These are phyloP conservation scores for Tetragonula carbonaria DNA, from an alignment of 2,888 invertebrate species.

Conservation along the genomic window DNA sequence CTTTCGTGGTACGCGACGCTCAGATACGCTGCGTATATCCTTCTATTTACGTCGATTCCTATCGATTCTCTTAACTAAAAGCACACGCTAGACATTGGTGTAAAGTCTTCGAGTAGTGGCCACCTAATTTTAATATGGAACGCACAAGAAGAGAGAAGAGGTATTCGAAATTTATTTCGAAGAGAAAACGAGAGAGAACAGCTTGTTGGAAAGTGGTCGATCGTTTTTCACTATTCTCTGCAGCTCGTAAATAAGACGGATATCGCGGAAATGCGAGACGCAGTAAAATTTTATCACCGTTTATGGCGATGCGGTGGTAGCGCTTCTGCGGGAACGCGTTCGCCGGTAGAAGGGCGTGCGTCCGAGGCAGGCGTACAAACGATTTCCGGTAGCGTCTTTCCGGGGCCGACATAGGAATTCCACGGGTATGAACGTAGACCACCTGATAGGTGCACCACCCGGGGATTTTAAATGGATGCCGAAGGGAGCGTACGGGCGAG, in stretches of 20 bases:
- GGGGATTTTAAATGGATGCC: constrained; percentile 72
- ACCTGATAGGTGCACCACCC: constrained; percentile 54
- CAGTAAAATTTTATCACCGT: constrained; percentile 28
- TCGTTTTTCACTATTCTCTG: neutral
- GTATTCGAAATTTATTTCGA: neutral
- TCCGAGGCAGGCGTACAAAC: constrained; percentile 45
- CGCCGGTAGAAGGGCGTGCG: constrained; percentile 1
- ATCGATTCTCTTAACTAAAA: neutral
- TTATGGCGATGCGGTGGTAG: neutral
- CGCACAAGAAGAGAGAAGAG: neutral
- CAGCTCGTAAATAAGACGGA: neutral
- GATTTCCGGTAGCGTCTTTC: constrained; percentile 61
- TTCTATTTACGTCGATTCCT: neutral
- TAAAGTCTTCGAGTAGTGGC: neutral
- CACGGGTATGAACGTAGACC: constrained; percentile 57
- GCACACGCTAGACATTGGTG: neutral
- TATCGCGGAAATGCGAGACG: neutral
- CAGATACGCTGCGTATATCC: neutral
- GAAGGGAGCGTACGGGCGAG: constrained; percentile 62
- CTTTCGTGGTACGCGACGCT: neutral
- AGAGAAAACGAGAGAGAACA: neutral
- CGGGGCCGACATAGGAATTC: constrained; percentile 49
- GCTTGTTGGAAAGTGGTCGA: too few relatives aligned
- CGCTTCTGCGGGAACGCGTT: neutral
- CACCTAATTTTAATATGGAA: neutral